Evolutionary conservation across 2,113 vertebrate species (phyloP).

Genomic region (Colistium nudipinnis): DNA sequence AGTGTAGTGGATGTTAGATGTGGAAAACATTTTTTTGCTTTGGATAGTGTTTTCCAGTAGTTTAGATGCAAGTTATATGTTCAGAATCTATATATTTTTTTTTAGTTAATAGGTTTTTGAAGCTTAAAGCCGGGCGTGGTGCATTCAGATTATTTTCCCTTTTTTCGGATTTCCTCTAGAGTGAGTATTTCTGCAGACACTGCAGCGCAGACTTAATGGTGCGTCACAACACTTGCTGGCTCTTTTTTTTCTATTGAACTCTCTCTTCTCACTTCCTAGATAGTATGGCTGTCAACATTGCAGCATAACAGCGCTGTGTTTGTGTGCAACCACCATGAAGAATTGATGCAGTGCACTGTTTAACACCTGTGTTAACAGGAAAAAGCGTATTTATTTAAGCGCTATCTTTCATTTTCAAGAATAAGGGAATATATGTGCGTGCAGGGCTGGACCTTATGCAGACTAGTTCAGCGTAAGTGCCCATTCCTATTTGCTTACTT

Average conservation of each 20-base stretch:
- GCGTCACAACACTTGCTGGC: conserved; percentile 51
- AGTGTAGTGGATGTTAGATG: neutral
- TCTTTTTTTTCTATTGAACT: conserved; percentile 35
- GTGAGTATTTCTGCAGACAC: conserved; percentile 63
- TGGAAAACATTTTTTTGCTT: neutral
- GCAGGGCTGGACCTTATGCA: neutral
- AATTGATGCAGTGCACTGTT: neutral
- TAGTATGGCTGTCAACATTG: conserved; percentile 9
- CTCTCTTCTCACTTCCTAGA: conserved; percentile 29
- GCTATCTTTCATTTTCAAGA: neutral
- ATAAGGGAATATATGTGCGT: neutral
- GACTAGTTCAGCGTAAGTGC: neutral
- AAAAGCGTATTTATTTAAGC: neutral
- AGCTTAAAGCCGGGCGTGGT: neutral
- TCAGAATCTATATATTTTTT: neutral
- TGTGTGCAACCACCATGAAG: neutral
- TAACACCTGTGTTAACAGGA: neutral
- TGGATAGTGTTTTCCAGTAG: neutral
- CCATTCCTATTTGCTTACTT: neutral
- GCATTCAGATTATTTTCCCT: conserved; percentile 13
- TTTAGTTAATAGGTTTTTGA: neutral
- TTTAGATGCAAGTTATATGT: neutral
- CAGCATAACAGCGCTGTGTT: neutral
- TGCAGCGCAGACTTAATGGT: conserved; percentile 63
- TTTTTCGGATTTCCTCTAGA: conserved; percentile 51